phyloP scores from a whole-genome alignment of 2,113 vertebrate species.

The Poeciliopsis turrubarensis region DNA sequence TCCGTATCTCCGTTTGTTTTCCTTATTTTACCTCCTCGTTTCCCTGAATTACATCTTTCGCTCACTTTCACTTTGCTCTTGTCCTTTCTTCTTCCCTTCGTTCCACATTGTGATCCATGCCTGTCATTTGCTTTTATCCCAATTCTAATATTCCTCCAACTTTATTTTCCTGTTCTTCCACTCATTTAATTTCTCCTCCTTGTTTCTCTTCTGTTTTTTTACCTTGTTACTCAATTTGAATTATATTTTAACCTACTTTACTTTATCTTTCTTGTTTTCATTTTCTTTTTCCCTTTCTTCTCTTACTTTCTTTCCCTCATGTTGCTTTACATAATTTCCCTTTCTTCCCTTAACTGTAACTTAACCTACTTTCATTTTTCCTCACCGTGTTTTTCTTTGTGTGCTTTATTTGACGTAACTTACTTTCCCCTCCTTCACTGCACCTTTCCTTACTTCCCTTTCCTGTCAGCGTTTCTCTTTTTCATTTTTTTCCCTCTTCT shows the following conservation, averaged over 20 bases:
- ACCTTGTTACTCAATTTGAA: neutral
- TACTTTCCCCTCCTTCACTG: neutral
- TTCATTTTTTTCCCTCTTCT: constrained; percentile 42
- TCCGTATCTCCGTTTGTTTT: neutral
- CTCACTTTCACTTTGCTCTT: neutral
- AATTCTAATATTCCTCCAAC: neutral
- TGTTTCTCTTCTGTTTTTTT: neutral
- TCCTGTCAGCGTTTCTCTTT: neutral
- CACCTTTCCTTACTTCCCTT: neutral
- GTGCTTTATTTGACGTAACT: neutral
- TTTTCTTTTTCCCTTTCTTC: too few species aligned
- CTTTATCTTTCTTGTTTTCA: neutral
- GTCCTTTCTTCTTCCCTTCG: neutral
- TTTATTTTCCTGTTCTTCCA: neutral
- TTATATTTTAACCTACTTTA: too few species aligned
- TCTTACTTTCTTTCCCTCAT: too few species aligned
- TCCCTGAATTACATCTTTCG: neutral
- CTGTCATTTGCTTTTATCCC: constrained; percentile 4
- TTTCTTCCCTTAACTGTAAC: too few species aligned
- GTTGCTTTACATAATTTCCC: too few species aligned
- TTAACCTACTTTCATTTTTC: constrained; percentile 21
- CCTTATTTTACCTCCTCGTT: neutral
- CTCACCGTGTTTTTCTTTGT: neutral
- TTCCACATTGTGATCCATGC: neutral
- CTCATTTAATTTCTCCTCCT: neutral